Conservation (phyloP, 1,140 invertebrate species). For the Eufriesea mexicana region DNA sequence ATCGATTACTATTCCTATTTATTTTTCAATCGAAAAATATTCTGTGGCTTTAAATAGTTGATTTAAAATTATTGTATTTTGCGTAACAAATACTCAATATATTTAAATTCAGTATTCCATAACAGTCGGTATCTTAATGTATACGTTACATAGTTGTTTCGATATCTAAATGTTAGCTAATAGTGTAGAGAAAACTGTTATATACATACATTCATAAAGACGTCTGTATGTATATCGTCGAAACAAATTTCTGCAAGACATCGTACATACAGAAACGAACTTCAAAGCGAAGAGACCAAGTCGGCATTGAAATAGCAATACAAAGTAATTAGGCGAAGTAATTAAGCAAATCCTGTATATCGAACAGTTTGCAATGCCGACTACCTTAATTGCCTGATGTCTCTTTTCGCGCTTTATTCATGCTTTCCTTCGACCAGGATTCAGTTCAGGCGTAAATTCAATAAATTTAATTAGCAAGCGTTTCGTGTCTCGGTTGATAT, state of each 20-base stretch:
- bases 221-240: too few species aligned
- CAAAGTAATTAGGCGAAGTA: slow-evolving; percentile 35
- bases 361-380: neutral
- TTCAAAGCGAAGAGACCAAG: neutral
- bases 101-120: neutral
- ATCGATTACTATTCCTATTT: slow-evolving; percentile 7
- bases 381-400: slow-evolving; percentile 19
- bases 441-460: slow-evolving; percentile 21
- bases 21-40: neutral
- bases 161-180: neutral
- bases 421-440: slow-evolving; percentile 2
- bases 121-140: neutral
- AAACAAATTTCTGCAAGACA: neutral
- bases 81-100: neutral
- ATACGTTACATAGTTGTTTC: neutral
- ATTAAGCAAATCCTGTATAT: slow-evolving; percentile 33
- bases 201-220: neutral
- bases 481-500: slow-evolving; percentile 8
- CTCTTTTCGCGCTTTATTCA: slow-evolving; percentile 15
- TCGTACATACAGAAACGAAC: neutral
- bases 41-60: neutral
- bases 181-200: neutral
- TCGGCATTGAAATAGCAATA: slow-evolving; percentile 15
- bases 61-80: neutral
- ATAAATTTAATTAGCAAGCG: slow-evolving; percentile 32